These are phyloP conservation scores for Phaenicophaeus curvirostris DNA, from an alignment of 2,797 vertebrate species.

Conservation along the genomic window DNA sequence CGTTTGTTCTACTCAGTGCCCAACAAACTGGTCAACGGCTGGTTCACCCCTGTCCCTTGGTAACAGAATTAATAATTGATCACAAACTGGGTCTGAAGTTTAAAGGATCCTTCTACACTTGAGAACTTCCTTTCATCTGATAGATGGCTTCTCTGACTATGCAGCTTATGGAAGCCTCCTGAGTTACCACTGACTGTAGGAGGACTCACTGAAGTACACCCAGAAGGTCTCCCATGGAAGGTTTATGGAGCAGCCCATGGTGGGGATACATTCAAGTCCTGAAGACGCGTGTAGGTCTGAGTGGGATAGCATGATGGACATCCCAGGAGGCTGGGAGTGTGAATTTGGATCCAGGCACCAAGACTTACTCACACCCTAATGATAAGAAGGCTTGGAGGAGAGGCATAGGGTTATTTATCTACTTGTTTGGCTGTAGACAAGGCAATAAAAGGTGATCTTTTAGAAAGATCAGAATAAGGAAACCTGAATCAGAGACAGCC, in stretches of 20 bases:
- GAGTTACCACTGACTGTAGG: background rate
- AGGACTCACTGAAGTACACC: background rate
- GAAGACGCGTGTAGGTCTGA: background rate
- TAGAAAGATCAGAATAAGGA: conserved; percentile 1
- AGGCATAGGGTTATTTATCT: background rate
- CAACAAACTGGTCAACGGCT: background rate
- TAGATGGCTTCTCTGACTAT: background rate
- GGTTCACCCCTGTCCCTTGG: accelerated
- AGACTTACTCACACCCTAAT: background rate
- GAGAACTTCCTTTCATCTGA: background rate
- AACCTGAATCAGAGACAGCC: conserved; percentile 19
- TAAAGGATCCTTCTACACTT: background rate
- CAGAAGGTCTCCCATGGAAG: background rate
- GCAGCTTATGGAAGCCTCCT: accelerated
- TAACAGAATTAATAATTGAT: background rate
- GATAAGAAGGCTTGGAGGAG: background rate
- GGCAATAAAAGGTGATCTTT: conserved; percentile 51
- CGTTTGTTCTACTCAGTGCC: background rate
- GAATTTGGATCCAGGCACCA: conserved; percentile 5
- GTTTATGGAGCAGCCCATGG: background rate
- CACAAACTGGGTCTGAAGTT: background rate
- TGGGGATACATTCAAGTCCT: background rate
- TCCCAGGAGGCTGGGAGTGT: conserved; percentile 1
- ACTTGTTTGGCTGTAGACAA: background rate
- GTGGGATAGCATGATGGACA: background rate